Evolutionary conservation across 1,140 invertebrate genomes (phyloP), one percentile per base, ranked within the genome.

Genomic region (Hypothenemus hampei): DNA sequence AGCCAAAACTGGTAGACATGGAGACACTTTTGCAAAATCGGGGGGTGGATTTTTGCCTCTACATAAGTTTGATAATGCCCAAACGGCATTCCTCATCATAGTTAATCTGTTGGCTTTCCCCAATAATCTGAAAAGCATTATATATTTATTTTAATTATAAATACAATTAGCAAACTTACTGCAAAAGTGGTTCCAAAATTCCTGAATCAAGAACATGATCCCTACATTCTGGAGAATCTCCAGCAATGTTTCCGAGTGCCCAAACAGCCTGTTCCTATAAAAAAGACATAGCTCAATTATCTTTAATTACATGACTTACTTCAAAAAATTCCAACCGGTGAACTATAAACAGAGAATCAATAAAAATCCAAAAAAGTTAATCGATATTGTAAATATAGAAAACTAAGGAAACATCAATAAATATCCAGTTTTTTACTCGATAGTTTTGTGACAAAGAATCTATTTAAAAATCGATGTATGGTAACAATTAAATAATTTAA

Each of bases 11-110:
- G 92, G 91, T 51, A 98, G 77, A 67, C 89, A 91, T 55, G 81
- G 81, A 5, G 78, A 78, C 40, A 95, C 90, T 78, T 92, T 91
- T 26, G 81, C 72, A 76, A 98, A 98, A 65, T 94, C 87, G 11
- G 93, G 91, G 1, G 92, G 85, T n/a, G 95, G 95, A 77, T 88
- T 96, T 77, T 98, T 98, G 7, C 94, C 95, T 68, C 95, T 81
- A 72, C 95, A 98, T 39, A 98, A 75, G 75, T 98, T 98, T 29
- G 93, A 97, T 23, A 98, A 72, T 53, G 93, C 91, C 95, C 95
- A 98, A 4, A 97, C 94, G n/a, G 92, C 93, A 76, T 98, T 98
- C 54, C 94, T 81, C 22, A 85, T 91, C 91, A 97, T 94, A 3
- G 93, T 90, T 53, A 97, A 73, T 62, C 89, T 82, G 19, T 81